Percentiles rank a stretch among this genome's conserved stretches.
Evolutionary conservation across 2,888 invertebrate genomes (phyloP).

Genomic region (Eupithecia subfuscata): DNA sequence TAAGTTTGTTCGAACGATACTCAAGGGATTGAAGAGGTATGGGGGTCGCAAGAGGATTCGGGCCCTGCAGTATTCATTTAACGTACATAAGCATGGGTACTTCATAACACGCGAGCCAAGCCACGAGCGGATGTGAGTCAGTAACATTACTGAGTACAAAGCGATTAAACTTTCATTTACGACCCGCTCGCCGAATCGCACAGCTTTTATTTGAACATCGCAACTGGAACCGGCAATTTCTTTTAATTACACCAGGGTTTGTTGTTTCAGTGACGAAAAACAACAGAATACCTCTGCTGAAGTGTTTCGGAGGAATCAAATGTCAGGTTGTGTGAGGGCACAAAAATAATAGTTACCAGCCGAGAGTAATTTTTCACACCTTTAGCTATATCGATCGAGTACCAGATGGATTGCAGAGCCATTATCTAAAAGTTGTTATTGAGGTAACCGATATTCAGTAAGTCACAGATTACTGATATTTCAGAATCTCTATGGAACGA

Average conservation of each 20-base stretch:
- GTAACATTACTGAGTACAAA: neutral
- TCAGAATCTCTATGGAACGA: too few relatives aligned
- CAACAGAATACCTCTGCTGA: conserved; percentile 15
- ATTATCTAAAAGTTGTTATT: neutral
- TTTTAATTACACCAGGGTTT: conserved; percentile 27
- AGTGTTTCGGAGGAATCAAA: conserved; percentile 20
- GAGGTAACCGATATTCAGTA: neutral
- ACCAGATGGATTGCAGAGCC: neutral
- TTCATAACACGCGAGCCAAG: neutral
- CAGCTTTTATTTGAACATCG: conserved; percentile 22
- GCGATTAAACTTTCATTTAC: conserved; percentile 11
- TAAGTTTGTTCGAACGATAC: neutral
- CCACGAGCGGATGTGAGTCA: conserved; percentile 1
- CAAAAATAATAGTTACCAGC: neutral
- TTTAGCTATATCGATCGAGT: neutral
- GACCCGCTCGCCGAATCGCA: conserved; percentile 4
- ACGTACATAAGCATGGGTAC: neutral
- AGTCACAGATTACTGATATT: neutral
- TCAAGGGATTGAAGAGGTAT: neutral
- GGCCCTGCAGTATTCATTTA: neutral
- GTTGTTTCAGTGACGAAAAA: conserved; percentile 23
- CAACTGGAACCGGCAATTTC: conserved; percentile 26
- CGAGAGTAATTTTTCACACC: neutral
- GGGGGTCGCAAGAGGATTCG: neutral
- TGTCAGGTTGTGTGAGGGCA: neutral